A percentile compares a stretch with the other conserved stretches of the same genome.
Conservation (phyloP, 2,888 invertebrate species). For the Timema cristinae region DNA sequence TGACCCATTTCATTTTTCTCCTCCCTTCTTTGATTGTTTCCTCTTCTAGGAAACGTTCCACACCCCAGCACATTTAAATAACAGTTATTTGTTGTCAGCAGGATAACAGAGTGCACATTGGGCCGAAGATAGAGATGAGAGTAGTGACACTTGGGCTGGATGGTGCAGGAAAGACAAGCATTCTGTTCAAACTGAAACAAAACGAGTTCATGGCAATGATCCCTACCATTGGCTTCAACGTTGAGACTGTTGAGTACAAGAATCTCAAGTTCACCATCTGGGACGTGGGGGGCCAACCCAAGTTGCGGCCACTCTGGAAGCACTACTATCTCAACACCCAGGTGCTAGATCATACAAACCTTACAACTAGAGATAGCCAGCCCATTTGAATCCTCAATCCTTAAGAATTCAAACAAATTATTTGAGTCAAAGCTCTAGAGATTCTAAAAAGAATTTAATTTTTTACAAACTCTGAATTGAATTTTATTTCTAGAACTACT, state of each 20-base stretch:
- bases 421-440: too few species aligned
- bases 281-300: conserved; percentile 59
- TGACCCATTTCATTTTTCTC: too few species aligned
- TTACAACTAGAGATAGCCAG: not conserved
- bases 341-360: conserved; percentile 34
- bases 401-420: too few species aligned
- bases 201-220: conserved; percentile 52
- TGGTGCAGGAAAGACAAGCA: conserved; percentile 55
- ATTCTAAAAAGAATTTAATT: too few species aligned
- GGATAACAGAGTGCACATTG: conserved; percentile 57
- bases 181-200: conserved; percentile 54
- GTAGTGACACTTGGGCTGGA: conserved; percentile 56
- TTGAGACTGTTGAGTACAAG: conserved; percentile 56
- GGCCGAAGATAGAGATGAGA: conserved; percentile 57
- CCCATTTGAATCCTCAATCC: too few species aligned
- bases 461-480: too few species aligned
- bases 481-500: too few species aligned
- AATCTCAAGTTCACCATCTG: conserved; percentile 55
- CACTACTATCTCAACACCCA: conserved; percentile 58
- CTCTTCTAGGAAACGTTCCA: too few species aligned
- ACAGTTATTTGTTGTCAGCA: conserved; percentile 33
- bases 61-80: too few species aligned
- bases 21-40: too few species aligned
- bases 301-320: conserved; percentile 56
- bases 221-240: conserved; percentile 57